These are phyloP conservation scores for Bradypodion pumilum DNA, from an alignment of 2,797 vertebrate species.

Conservation along the genomic window DNA sequence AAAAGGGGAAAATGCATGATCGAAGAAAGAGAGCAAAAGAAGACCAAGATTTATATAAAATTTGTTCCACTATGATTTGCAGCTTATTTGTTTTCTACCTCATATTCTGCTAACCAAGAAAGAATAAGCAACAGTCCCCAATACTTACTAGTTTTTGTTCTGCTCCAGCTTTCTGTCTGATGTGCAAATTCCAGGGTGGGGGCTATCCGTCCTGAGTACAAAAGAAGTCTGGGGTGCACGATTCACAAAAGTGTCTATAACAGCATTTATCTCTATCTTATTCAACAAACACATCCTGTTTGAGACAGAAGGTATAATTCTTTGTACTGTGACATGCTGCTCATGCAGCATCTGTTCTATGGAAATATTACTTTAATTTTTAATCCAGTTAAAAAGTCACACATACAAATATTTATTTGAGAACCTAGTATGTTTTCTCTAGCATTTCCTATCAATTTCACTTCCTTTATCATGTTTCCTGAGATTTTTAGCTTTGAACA, in stretches of 20 bases:
- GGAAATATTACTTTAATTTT: slow-evolving; percentile 33
- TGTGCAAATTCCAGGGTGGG: neutral
- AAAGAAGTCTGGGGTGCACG: neutral
- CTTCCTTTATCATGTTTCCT: neutral
- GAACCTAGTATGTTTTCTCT: slow-evolving; percentile 14
- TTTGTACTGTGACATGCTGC: slow-evolving; percentile 32
- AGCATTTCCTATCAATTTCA: slow-evolving; percentile 15
- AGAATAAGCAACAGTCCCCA: too few species aligned
- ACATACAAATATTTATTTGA: slow-evolving; percentile 38
- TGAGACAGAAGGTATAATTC: slow-evolving; percentile 37
- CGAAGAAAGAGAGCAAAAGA: too few species aligned
- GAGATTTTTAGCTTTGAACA: neutral
- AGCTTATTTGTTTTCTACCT: too few species aligned
- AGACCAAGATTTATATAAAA: too few species aligned
- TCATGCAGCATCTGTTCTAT: slow-evolving; percentile 30
- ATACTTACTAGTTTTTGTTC: slow-evolving; percentile 2
- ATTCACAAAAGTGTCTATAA: slow-evolving; percentile 5
- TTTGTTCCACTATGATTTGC: too few species aligned
- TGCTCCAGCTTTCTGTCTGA: neutral
- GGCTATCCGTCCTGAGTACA: slow-evolving; percentile 5
- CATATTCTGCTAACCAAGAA: too few species aligned
- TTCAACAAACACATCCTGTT: slow-evolving; percentile 44
- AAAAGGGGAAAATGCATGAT: too few species aligned
- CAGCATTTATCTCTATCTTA: slow-evolving; percentile 40
- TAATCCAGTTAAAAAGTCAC: slow-evolving; percentile 10